phyloP scores from a whole-genome alignment of 2,113 vertebrate species.

The Fregata magnificens region DNA sequence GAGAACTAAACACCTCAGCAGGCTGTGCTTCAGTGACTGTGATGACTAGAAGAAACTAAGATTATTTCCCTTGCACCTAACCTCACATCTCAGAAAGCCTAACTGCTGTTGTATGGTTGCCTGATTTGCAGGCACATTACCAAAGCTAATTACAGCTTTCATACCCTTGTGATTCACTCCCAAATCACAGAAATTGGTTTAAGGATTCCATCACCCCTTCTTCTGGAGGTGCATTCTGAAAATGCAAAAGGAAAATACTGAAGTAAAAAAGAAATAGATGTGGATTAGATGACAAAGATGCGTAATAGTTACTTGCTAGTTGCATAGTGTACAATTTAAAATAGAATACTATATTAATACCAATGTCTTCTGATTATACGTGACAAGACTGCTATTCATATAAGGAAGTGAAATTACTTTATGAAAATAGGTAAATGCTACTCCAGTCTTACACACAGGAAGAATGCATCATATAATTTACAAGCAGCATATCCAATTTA shows the following conservation, averaged over 20 bases:
- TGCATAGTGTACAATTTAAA: neutral
- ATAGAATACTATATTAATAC: neutral
- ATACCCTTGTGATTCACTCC: neutral
- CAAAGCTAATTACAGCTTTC: neutral
- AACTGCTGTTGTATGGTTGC: neutral
- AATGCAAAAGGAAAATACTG: neutral
- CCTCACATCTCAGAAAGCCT: neutral
- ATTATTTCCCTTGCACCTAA: neutral
- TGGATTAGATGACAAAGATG: neutral
- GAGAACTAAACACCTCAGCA: neutral
- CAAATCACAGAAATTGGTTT: neutral
- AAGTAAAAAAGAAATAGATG: neutral
- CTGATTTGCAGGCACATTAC: neutral
- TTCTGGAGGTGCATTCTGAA: neutral
- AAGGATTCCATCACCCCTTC: neutral
- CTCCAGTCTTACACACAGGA: neutral
- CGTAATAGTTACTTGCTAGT: neutral
- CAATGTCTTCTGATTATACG: neutral
- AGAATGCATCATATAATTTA: neutral
- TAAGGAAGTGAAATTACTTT: neutral
- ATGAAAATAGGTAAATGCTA: neutral
- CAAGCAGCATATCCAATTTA: neutral
- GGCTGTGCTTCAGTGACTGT: neutral
- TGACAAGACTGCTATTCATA: neutral
- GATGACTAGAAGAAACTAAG: neutral